Conservation (phyloP, 2,797 vertebrate genomes). For the Acanthurus leucopareius region DNA sequence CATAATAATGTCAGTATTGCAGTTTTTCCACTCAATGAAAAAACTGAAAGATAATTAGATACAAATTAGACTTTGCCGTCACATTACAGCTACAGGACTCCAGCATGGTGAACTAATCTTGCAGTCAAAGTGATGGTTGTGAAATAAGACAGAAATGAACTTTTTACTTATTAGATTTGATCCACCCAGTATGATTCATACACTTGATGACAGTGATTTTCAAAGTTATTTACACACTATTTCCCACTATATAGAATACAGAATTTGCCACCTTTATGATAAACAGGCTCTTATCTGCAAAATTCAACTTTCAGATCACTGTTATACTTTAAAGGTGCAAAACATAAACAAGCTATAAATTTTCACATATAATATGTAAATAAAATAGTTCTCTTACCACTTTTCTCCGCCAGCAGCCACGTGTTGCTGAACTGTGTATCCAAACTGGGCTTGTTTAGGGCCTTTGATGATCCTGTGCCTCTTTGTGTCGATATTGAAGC, state of each 20-base stretch:
- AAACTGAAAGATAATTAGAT: no score
- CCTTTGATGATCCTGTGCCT: slow-evolving; percentile 91
- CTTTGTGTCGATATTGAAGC: slow-evolving; percentile 95
- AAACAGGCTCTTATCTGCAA: not conserved
- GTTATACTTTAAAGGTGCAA: not conserved
- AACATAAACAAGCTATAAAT: not conserved
- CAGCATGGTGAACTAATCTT: no score
- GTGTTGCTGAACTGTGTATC: slow-evolving; percentile 98
- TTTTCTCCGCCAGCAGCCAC: slow-evolving; percentile 90
- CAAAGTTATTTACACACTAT: not conserved
- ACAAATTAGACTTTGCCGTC: no score
- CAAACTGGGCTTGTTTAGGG: slow-evolving; percentile 93
- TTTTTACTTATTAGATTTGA: not conserved
- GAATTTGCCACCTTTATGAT: not conserved
- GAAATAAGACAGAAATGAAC: not conserved
- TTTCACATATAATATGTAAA: not conserved
- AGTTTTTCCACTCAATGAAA: no score
- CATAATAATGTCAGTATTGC: no score
- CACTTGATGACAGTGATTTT: not conserved
- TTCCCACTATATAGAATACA: not conserved
- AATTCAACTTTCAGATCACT: not conserved
- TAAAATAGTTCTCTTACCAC: slow-evolving; percentile 87
- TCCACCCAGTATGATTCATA: not conserved
- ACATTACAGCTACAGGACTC: no score
- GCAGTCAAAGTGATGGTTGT: no score